A percentile compares a stretch with the other conserved stretches of the same genome.
phyloP scores from a whole-genome alignment of 2,797 vertebrate species.

The Vipera latastei region DNA sequence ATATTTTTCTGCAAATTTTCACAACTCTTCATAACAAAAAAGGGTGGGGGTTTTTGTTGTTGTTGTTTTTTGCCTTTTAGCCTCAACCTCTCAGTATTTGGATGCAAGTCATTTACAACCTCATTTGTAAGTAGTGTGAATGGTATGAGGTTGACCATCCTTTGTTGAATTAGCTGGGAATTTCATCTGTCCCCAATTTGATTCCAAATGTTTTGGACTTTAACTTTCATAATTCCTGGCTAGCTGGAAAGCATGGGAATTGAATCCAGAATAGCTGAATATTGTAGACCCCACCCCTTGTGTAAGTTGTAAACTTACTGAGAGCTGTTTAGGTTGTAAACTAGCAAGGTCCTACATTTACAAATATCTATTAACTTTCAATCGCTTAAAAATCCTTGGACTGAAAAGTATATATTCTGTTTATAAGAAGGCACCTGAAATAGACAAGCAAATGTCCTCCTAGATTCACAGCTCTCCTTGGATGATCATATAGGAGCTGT shows the following conservation, averaged over 20 bases:
- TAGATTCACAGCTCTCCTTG: too few relatives aligned
- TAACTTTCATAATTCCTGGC: not conserved
- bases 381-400: not conserved
- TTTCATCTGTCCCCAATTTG: not conserved
- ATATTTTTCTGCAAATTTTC: not conserved
- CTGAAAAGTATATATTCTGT: not conserved
- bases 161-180: not conserved
- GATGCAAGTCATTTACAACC: conserved; percentile 12
- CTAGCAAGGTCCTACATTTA: not conserved
- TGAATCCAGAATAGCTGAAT: not conserved
- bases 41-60: too few relatives aligned
- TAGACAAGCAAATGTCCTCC: not conserved
- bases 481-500: too few relatives aligned
- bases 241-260: not conserved
- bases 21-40: not conserved
- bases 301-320: not conserved
- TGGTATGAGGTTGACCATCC: not conserved
- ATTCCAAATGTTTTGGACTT: not conserved
- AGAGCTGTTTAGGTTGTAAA: not conserved
- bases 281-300: not conserved
- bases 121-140: not conserved
- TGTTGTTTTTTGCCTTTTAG: not conserved
- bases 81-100: not conserved
- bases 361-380: not conserved
- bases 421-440: not conserved